Evolutionary conservation across 2,888 invertebrate genomes (phyloP).

Genomic region (Leucania comma): DNA sequence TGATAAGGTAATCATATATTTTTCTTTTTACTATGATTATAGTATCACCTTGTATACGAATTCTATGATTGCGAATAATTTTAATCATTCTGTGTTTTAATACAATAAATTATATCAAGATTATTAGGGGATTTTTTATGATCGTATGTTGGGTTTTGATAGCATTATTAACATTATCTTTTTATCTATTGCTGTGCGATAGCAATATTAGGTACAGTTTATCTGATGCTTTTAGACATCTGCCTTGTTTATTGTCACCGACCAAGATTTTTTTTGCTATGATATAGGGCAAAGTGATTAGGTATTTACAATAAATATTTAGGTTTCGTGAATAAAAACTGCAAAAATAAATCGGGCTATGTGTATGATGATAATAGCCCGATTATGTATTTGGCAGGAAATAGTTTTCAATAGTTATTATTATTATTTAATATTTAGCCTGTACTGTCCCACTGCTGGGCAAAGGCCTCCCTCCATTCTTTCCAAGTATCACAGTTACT

Average conservation of each 20-base stretch:
- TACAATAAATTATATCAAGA: neutral
- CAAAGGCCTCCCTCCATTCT: no score
- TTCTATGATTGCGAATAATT: slow-evolving; percentile 3
- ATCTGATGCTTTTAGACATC: slow-evolving; percentile 17
- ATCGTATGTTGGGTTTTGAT: slow-evolving; percentile 27
- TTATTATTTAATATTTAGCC: no score
- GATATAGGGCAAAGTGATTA: no score
- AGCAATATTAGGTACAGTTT: slow-evolving; percentile 4
- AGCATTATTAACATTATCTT: slow-evolving; percentile 5
- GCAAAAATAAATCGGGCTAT: no score
- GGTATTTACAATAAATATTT: no score
- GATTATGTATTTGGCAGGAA: no score
- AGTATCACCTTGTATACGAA: neutral
- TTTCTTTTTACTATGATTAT: slow-evolving; percentile 17
- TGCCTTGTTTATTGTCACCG: neutral
- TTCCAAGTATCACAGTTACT: no score
- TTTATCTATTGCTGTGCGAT: slow-evolving; percentile 14
- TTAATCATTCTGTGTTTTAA: neutral
- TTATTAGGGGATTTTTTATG: neutral
- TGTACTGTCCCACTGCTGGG: no score
- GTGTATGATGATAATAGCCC: no score
- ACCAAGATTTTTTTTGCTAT: neutral
- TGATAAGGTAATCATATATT: slow-evolving; percentile 36
- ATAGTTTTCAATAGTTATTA: no score
- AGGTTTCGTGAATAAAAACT: no score